Percentiles rank a stretch among this genome's conserved stretches.
Conservation (phyloP, 2,113 vertebrate species). For the Nothoprocta perdicaria region DNA sequence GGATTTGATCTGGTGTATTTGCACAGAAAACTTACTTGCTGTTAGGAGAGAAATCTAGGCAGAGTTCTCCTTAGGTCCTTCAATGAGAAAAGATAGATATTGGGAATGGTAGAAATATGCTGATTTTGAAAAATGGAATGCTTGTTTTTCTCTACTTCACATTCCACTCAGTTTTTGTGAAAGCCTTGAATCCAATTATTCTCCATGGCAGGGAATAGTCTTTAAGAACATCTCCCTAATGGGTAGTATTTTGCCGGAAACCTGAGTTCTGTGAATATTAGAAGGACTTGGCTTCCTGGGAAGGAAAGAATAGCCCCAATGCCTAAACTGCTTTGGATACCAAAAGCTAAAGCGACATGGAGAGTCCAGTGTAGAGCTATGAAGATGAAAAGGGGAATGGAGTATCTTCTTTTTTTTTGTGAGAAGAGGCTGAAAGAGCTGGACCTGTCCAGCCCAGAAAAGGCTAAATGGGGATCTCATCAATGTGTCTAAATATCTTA, state of each 20-base stretch:
- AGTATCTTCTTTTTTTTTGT: too few relatives aligned
- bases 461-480: too few relatives aligned
- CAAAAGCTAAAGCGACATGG: not conserved
- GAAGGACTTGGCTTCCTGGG: fast-evolving
- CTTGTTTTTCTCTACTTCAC: not conserved
- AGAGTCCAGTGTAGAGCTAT: too few relatives aligned
- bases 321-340: not conserved
- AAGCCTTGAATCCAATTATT: not conserved
- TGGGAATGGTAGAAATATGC: not conserved
- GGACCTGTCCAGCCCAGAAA: too few relatives aligned
- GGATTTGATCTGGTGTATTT: not conserved
- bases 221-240: not conserved
- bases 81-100: not conserved
- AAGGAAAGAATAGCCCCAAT: not conserved
- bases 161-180: not conserved
- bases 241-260: not conserved
- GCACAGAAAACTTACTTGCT: not conserved
- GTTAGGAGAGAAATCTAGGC: not conserved
- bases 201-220: not conserved
- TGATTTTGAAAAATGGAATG: not conserved
- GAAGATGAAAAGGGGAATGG: too few relatives aligned
- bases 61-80: not conserved
- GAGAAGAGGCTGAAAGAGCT: too few relatives aligned
- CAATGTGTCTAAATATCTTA: too few relatives aligned
- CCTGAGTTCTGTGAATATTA: not conserved